Evolutionary conservation across 2,113 vertebrate genomes (phyloP).

Genomic region (Meles meles): DNA sequence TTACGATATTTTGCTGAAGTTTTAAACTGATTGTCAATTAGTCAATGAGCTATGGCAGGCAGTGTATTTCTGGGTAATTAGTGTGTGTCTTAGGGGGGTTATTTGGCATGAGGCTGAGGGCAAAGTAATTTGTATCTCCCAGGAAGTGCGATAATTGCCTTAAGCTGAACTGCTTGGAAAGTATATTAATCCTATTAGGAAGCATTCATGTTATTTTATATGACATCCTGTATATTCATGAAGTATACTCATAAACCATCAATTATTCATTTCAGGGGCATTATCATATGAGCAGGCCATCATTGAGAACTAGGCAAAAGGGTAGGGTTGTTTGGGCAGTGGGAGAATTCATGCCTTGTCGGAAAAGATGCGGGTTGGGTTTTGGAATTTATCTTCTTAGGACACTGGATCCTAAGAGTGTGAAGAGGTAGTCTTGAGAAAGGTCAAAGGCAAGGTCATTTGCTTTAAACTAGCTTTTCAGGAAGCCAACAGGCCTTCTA

Average conservation of each 20-base stretch:
- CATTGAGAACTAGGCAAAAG: neutral
- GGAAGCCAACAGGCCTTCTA: neutral
- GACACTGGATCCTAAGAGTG: neutral
- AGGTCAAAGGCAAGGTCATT: neutral
- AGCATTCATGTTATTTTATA: slow-evolving; percentile 71
- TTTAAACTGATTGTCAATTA: slow-evolving; percentile 65
- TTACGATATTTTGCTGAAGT: slow-evolving; percentile 71
- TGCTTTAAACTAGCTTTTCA: neutral
- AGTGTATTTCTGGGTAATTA: slow-evolving; percentile 64
- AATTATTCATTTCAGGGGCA: slow-evolving; percentile 57
- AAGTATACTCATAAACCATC: slow-evolving; percentile 57
- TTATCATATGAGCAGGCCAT: neutral
- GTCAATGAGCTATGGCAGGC: slow-evolving; percentile 72
- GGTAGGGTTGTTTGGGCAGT: neutral
- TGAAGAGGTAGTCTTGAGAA: neutral
- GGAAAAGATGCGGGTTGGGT: neutral
- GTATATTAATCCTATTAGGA: slow-evolving; percentile 66
- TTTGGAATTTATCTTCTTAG: neutral
- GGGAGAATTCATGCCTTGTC: neutral
- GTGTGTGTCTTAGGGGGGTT: slow-evolving; percentile 65
- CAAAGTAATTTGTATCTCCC: slow-evolving; percentile 66
- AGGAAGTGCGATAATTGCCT: slow-evolving; percentile 59
- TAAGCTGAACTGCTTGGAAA: slow-evolving; percentile 60
- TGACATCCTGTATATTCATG: slow-evolving; percentile 68
- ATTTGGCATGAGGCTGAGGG: slow-evolving; percentile 76